Conservation (phyloP, 2,113 vertebrate species). For the Microcebus ravelobensis region DNA sequence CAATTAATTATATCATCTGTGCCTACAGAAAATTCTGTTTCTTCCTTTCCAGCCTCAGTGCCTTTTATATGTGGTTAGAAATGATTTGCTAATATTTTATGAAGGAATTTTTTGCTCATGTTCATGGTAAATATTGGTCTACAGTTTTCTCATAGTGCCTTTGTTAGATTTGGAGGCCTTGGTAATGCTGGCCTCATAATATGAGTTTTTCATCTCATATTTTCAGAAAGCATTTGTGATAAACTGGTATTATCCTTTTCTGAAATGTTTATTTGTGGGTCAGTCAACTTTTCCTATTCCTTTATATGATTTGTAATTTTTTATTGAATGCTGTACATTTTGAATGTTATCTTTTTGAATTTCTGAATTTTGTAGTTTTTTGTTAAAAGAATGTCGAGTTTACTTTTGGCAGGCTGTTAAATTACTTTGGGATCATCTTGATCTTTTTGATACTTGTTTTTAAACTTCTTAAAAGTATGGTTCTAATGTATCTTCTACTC, state of each 20-base stretch:
- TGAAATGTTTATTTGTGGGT: not conserved
- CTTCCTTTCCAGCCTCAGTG: not conserved
- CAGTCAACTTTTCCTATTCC: not conserved
- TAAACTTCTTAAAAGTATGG: not conserved
- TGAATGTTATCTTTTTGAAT: not conserved
- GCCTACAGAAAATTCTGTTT: not conserved
- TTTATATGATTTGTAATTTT: not conserved
- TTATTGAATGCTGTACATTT: not conserved
- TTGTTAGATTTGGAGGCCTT: not conserved
- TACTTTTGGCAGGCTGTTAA: not conserved
- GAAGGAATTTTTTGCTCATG: not conserved
- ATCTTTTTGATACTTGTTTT: conserved; percentile 23
- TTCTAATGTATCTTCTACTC: not conserved
- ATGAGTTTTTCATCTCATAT: not conserved
- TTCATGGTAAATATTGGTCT: not conserved
- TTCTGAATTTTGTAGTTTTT: not conserved
- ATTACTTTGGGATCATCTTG: not conserved
- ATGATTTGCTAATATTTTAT: not conserved
- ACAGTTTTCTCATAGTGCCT: not conserved
- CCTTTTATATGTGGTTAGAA: not conserved
- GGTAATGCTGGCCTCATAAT: not conserved
- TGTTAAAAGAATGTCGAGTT: not conserved
- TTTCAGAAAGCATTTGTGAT: not conserved
- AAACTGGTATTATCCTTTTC: not conserved
- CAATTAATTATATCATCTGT: not conserved